These are phyloP conservation scores for Paracyclopina nana DNA, from an alignment of 1,140 invertebrate species.

Conservation along the genomic window DNA sequence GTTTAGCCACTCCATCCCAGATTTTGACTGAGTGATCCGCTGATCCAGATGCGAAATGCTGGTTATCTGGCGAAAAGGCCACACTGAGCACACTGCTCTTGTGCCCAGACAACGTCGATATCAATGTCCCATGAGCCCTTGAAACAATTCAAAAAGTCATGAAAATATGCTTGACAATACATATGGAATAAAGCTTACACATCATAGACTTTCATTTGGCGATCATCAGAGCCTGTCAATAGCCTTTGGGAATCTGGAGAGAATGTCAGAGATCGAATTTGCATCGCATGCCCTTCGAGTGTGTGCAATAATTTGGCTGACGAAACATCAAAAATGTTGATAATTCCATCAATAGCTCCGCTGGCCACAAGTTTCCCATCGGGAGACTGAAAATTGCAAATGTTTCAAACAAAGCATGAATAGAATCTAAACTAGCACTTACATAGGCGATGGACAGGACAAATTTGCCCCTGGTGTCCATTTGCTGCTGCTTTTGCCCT, in stretches of 20 bases:
- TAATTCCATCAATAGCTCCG: conserved; percentile 85
- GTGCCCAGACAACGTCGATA: conserved; percentile 77
- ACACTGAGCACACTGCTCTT: conserved; percentile 90
- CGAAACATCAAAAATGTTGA: conserved; percentile 84
- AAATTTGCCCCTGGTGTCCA: conserved; percentile 89
- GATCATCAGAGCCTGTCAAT: conserved; percentile 89
- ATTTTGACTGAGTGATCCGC: conserved; percentile 87
- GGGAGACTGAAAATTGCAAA: conserved; percentile 48
- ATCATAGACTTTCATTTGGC: conserved; percentile 91
- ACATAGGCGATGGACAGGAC: conserved; percentile 87
- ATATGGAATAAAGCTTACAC: conserved; percentile 56
- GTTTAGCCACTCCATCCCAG: conserved; percentile 68
- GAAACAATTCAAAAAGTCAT: conserved; percentile 17
- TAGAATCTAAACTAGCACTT: conserved; percentile 28
- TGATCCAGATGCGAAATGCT: conserved; percentile 81
- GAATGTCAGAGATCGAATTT: conserved; percentile 78
- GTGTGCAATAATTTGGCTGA: conserved; percentile 79
- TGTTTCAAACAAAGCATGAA: conserved; percentile 16
- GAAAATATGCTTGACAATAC: conserved; percentile 5
- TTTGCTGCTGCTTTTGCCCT: conserved; percentile 64
- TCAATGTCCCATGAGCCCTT: conserved; percentile 71
- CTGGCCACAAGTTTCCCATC: conserved; percentile 92
- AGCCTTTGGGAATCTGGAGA: conserved; percentile 83
- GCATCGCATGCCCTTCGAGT: conserved; percentile 85
- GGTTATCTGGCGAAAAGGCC: conserved; percentile 71